phyloP scores from a whole-genome alignment of 2,113 vertebrate species.

The Fulmarus glacialis region DNA sequence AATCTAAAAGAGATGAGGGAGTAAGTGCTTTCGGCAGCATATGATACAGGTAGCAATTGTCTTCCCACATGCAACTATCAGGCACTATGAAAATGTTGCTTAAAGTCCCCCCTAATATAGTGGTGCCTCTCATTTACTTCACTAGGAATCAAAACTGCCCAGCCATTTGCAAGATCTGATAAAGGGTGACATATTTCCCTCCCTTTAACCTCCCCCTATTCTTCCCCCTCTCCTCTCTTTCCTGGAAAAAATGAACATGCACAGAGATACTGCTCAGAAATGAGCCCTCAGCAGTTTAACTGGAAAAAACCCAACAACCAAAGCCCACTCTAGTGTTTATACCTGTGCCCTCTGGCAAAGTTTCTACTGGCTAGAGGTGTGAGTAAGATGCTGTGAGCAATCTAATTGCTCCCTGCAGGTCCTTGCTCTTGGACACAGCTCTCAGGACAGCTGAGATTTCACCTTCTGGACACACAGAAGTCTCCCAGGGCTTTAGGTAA shows the following conservation, averaged over 20 bases:
- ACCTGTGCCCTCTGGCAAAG: conserved; percentile 73
- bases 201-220: conserved; percentile 45
- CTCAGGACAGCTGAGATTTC: conserved; percentile 72
- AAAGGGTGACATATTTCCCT: conserved; percentile 38
- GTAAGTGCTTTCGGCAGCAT: neutral
- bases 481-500: conserved; percentile 61
- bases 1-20: neutral
- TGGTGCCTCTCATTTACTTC: neutral
- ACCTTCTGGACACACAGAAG: conserved; percentile 67
- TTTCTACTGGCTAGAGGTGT: conserved; percentile 59
- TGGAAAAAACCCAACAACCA: conserved; percentile 63
- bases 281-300: conserved; percentile 69
- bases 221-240: neutral
- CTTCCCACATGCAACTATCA: neutral
- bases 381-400: conserved; percentile 72
- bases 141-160: conserved; percentile 13
- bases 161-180: conserved; percentile 32
- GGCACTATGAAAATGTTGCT: neutral
- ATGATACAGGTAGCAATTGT: neutral
- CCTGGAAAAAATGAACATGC: conserved; percentile 21
- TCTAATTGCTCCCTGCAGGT: conserved; percentile 78
- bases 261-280: conserved; percentile 64
- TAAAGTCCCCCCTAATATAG: neutral
- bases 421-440: conserved; percentile 63
- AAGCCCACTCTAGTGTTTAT: conserved; percentile 56